A percentile compares a stretch with the other conserved stretches of the same genome.
Conservation (phyloP, 2,113 vertebrate species). For the Pycnonotus jocosus region DNA sequence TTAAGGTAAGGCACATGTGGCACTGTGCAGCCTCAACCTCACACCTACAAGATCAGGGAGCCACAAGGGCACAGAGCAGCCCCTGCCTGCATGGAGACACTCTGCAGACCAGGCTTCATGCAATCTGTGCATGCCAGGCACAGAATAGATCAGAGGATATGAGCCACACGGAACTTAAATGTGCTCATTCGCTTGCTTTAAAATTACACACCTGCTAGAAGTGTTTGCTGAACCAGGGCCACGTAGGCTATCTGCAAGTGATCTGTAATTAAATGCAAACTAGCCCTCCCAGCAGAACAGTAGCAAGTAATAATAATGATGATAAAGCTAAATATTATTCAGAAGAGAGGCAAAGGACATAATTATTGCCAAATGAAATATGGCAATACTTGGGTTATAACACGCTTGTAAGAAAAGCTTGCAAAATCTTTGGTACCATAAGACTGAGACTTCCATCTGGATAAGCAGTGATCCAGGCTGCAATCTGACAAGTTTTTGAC, state of each 20-base stretch:
- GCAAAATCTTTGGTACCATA: neutral
- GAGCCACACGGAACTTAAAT: neutral
- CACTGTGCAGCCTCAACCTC: neutral
- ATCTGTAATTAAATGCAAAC: conserved; percentile 52
- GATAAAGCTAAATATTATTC: conserved; percentile 32
- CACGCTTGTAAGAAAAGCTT: neutral
- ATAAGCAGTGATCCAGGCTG: neutral
- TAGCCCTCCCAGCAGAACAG: conserved; percentile 39
- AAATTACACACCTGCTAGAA: neutral
- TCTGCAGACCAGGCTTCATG: neutral
- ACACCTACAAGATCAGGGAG: neutral
- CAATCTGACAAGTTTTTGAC: neutral
- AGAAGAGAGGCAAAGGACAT: conserved; percentile 12
- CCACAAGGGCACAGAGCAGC: neutral
- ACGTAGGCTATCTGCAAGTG: neutral
- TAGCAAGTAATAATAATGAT: conserved; percentile 24
- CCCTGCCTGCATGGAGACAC: neutral
- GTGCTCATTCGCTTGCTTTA: neutral
- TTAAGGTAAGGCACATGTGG: neutral
- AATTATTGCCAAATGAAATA: conserved; percentile 35
- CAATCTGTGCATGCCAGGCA: neutral
- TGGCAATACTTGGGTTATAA: neutral
- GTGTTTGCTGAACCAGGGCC: neutral
- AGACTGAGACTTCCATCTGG: neutral
- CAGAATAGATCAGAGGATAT: neutral